Percentiles rank a stretch among this genome's conserved stretches.
Evolutionary conservation across 2,113 vertebrate species (phyloP).

Genomic region (Nibea albiflora): DNA sequence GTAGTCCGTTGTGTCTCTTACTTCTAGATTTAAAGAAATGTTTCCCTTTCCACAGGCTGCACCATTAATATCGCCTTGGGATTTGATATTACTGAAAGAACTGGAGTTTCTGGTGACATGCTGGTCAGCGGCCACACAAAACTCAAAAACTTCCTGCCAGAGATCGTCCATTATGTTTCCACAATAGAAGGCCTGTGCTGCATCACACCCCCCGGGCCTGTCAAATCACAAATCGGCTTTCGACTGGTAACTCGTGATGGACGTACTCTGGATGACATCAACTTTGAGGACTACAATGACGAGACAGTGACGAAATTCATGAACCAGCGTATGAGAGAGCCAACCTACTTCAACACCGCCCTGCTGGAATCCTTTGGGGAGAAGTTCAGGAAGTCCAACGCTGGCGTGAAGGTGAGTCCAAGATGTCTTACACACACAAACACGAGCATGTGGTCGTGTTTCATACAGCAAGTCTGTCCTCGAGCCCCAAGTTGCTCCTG

Average conservation of each 20-base stretch:
- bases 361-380: constrained; percentile 83
- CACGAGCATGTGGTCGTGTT: no score
- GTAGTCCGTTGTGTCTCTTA: neutral
- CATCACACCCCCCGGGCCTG: neutral
- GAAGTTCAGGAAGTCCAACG: constrained; percentile 70
- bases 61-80: constrained; percentile 86
- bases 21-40: neutral
- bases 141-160: constrained; percentile 76
- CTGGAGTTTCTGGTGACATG: constrained; percentile 2
- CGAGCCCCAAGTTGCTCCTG: no score
- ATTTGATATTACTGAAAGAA: constrained; percentile 84
- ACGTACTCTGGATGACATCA: constrained; percentile 76
- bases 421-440: no score
- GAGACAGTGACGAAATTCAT: constrained; percentile 83
- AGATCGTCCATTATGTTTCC: constrained; percentile 77
- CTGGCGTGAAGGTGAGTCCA: constrained; percentile 78
- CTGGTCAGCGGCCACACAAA: constrained; percentile 75
- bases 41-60: constrained; percentile 79
- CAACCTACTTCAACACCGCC: constrained; percentile 80
- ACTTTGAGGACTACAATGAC: constrained; percentile 81
- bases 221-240: constrained; percentile 78
- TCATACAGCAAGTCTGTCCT: no score
- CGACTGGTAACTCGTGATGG: constrained; percentile 70
- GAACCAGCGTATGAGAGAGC: constrained; percentile 47
- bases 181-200: constrained; percentile 82